These are phyloP conservation scores for Oceanodroma tethys DNA, from an alignment of 2,113 vertebrate genomes.

Conservation along the genomic window DNA sequence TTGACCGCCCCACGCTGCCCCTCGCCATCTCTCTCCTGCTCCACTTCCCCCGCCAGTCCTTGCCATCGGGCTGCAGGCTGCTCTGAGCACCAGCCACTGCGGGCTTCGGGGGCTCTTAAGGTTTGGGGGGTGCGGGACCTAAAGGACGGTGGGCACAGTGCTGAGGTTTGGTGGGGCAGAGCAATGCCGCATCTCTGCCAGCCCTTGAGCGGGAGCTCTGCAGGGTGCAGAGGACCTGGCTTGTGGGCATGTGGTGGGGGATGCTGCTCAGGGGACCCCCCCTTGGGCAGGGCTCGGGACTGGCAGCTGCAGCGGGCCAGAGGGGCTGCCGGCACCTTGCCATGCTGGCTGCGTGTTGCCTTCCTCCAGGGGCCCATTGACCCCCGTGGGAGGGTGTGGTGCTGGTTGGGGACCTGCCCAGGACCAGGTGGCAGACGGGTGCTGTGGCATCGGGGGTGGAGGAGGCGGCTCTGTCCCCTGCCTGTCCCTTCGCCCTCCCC, in stretches of 20 bases:
- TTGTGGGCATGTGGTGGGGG: neutral
- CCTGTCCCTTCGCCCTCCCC: neutral
- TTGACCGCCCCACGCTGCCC: neutral
- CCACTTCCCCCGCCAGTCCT: rapidly evolving
- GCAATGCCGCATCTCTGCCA: neutral
- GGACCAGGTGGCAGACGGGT: neutral
- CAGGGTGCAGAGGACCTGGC: neutral
- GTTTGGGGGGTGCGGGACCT: neutral
- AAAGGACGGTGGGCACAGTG: neutral
- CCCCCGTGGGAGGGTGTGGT: rapidly evolving
- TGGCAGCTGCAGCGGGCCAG: neutral
- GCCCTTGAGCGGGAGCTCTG: neutral
- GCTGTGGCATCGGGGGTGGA: rapidly evolving
- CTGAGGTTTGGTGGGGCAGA: neutral
- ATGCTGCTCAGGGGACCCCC: neutral
- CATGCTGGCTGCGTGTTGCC: neutral
- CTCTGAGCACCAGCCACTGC: rapidly evolving
- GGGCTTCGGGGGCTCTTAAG: neutral
- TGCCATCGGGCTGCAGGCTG: rapidly evolving
- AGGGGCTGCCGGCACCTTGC: neutral
- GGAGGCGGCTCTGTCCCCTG: neutral
- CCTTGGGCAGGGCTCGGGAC: neutral
- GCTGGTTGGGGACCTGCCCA: neutral
- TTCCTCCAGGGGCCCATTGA: neutral
- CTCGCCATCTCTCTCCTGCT: neutral